Conservation (phyloP, 2,797 vertebrate genomes). For the Melanotaenia trifasciata region DNA sequence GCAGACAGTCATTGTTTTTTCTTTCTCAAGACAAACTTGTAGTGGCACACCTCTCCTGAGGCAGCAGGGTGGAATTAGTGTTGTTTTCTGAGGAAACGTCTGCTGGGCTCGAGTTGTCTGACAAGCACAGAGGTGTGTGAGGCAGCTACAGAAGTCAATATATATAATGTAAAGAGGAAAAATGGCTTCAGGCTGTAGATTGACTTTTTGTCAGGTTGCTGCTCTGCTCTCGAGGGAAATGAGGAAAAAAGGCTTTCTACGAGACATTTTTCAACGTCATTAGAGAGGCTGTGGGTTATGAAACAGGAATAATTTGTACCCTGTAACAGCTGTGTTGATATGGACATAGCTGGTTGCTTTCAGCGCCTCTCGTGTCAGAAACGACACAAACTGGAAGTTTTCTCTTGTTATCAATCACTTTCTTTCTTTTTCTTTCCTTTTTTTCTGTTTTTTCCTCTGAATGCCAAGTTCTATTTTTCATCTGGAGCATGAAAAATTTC, state of each 20-base stretch:
- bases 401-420: not conserved
- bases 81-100: not conserved
- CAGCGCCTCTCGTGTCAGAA: not conserved
- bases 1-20: not conserved
- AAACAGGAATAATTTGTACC: not conserved
- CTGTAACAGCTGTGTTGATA: too few species aligned
- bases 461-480: not conserved
- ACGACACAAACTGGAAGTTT: not conserved
- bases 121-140: constrained; percentile 5
- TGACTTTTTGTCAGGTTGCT: constrained; percentile 22
- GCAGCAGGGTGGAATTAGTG: not conserved
- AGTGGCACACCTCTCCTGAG: not conserved
- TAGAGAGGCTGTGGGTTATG: not conserved
- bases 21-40: not conserved
- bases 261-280: constrained; percentile 3
- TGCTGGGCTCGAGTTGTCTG: not conserved
- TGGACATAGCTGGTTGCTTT: not conserved
- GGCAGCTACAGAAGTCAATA: constrained; percentile 17
- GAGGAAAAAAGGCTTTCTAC: not conserved
- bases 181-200: constrained; percentile 9
- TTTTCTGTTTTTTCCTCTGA: not conserved
- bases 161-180: not conserved
- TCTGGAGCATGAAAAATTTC: not conserved
- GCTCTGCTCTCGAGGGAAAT: constrained; percentile 8
- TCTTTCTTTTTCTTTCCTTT: too few species aligned